Evolutionary conservation across 2,113 vertebrate species (phyloP), one percentile per base, ranked within the genome.

Genomic region (Ceyx cyanopectus): DNA sequence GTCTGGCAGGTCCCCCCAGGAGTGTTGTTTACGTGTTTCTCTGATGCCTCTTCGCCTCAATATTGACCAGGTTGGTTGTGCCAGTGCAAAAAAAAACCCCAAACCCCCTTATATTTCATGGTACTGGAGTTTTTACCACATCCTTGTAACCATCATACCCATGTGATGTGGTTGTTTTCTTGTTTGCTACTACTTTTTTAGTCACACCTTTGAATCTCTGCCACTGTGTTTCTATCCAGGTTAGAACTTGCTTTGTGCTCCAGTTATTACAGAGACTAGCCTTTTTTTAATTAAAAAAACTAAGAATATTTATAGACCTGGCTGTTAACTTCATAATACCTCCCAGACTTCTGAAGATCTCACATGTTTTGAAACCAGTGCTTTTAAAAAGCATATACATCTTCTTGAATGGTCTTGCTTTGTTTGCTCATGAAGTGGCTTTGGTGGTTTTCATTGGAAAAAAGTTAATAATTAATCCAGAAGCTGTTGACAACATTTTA

Each of bases 31-130:
- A 68, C 97, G 99, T 24, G 98, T 99, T 81, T 99, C 99, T 1
- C 95, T 99, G 24, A 99, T 99, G 99, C 99, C 99, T 0, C 98
- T 99, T 41, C 99, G 99, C 85, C 99, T 99, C 96, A 99, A 99
- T 85, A 99, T 99, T 40, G 99, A 99, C 97, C 99, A 99, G 98
- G 99, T 99, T 62, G 32, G 96, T 96, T 26, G 8, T 75, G 66
- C 63, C 19, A 67, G 9, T 74, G 21, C 1, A 21, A 75, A 75
- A 81, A 68, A 6, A 37, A 10, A 37, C 9, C 37, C 37, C 37
- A 10, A 37, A 37, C 4, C 9, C 37, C 37, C 37, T 37, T 37
- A 10, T 37, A 37, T 37, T 37, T 37, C 9, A 8, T 62, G 10
- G 11, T 86, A 50, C 10, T 24, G 13, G 1, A 11, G 21, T 70